phyloP scores from a whole-genome alignment of 2,888 invertebrate species.

The Sipunculus nudus region DNA sequence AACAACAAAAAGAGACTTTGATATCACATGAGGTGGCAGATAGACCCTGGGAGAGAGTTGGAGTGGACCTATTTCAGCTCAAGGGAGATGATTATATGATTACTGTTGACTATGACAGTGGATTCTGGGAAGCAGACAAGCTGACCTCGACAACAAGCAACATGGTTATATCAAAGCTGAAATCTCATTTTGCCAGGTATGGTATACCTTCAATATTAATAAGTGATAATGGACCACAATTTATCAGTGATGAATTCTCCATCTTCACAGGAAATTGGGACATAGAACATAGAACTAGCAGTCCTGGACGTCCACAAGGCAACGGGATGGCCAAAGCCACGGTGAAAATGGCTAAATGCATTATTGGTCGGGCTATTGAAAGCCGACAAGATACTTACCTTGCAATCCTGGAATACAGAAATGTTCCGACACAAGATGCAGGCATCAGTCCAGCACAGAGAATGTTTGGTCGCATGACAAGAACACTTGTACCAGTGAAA shows the following conservation, averaged over 20 bases:
- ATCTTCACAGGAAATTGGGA: neutral
- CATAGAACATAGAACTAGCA: conserved; percentile 1
- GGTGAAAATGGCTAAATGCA: neutral
- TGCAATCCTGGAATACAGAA: too few species aligned
- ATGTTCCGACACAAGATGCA: too few species aligned
- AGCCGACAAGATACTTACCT: too few species aligned
- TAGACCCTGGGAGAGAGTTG: conserved; percentile 39
- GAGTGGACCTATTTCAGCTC: conserved; percentile 37
- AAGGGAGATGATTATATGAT: conserved; percentile 34
- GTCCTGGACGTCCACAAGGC: neutral
- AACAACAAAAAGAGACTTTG: conserved; percentile 20
- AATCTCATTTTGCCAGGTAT: conserved; percentile 7
- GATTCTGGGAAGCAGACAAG: conserved; percentile 36
- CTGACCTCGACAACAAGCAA: conserved; percentile 21
- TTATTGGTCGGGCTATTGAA: too few species aligned
- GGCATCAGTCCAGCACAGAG: too few species aligned
- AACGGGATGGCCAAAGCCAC: neutral
- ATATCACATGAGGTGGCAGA: conserved; percentile 23
- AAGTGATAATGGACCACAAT: conserved; percentile 9
- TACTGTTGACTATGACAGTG: conserved; percentile 35
- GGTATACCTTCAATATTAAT: conserved; percentile 5
- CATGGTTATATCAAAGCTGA: conserved; percentile 27
- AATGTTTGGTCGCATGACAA: too few species aligned
- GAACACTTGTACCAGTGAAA: neutral
- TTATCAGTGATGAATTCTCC: neutral